Base-by-base conservation (phyloP, 2,113 vertebrate species). In the Atlantisia rogersi region DNA sequence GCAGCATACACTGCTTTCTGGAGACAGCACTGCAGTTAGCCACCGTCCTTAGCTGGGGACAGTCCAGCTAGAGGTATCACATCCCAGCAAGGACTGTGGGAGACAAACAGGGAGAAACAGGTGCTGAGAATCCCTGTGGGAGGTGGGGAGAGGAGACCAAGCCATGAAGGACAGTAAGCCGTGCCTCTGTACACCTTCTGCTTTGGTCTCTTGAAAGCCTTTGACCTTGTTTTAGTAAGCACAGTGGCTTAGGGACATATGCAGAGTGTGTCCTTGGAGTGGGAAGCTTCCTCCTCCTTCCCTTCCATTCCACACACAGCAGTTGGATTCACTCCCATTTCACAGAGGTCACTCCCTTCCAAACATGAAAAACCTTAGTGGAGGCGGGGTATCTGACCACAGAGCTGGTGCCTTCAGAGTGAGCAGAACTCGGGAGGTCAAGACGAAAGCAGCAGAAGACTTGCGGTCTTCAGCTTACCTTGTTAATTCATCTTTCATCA, bases 311-410 rank as follows among this genome's bases (percentile, higher is more conserved):
- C 35, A 82, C 29, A 32, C 3, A 5, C 1, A 0, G 28, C 12
- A 63, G 31, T 12, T 74, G 10, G 44, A 39, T 53, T 75, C 6
- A 0, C 3, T 74, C 52, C 16, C 1, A 0, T 65, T 82, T 77
- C 46, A 56, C 14, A 6, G 6, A 32, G 14, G 14, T 9, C 3
- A 2, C 12, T 63, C 39, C 13, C 32, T 74, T 74, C 24, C 40
- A 86, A 84, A 58, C 4, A 11, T 26, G 25, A 26, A 64, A 82
- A 80, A 15, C 10, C 7, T 26, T 10, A 13, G 10, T 37, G 56
- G 67, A 56, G 0, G 0, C 4, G 39, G 4, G 29, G 5, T 52
- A 10, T n/a, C 22, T 12, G 5, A 42, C 11, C 12, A 32, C 10
- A 3, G 2, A 42, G 22, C 21, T 60, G 7, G 5, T 65, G n/a